These are phyloP conservation scores for Falco berigora DNA, from an alignment of 2,797 vertebrate species.

Conservation along the genomic window DNA sequence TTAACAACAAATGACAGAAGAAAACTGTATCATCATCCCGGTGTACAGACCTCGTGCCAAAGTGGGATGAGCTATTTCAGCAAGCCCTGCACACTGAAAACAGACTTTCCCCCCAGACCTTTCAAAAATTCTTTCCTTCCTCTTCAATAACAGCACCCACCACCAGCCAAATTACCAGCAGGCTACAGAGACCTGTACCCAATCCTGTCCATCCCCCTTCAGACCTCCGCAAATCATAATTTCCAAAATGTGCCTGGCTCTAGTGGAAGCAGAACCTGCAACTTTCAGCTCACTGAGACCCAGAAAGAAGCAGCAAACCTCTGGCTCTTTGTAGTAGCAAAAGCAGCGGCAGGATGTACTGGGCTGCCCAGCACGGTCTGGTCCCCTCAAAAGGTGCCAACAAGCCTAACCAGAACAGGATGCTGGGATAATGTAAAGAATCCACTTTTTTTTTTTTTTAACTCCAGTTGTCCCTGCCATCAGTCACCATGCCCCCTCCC, in stretches of 20 bases:
- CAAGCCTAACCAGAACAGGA: slow-evolving; percentile 46
- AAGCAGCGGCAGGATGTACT: neutral
- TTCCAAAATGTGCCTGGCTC: neutral
- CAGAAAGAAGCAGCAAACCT: neutral
- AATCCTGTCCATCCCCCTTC: neutral
- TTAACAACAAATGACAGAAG: neutral
- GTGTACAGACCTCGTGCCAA: neutral
- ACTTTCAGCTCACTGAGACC: neutral
- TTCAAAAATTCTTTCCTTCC: neutral
- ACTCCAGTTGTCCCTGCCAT: slow-evolving; percentile 34
- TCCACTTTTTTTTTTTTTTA: neutral
- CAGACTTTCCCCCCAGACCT: neutral
- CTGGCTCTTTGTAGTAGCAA: neutral
- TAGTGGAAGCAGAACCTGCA: neutral
- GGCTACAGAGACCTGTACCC: neutral
- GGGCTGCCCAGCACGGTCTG: neutral
- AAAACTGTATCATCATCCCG: neutral
- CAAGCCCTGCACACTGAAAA: neutral
- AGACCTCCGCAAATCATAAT: neutral
- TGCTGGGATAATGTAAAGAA: slow-evolving; percentile 47
- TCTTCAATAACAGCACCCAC: neutral
- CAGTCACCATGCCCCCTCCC: slow-evolving; percentile 47
- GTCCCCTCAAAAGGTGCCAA: slow-evolving; percentile 30
- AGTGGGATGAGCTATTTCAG: neutral
- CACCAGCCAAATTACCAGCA: neutral